Base-by-base conservation (phyloP, 2,797 vertebrate species). In the Nyctalus aviator region DNA sequence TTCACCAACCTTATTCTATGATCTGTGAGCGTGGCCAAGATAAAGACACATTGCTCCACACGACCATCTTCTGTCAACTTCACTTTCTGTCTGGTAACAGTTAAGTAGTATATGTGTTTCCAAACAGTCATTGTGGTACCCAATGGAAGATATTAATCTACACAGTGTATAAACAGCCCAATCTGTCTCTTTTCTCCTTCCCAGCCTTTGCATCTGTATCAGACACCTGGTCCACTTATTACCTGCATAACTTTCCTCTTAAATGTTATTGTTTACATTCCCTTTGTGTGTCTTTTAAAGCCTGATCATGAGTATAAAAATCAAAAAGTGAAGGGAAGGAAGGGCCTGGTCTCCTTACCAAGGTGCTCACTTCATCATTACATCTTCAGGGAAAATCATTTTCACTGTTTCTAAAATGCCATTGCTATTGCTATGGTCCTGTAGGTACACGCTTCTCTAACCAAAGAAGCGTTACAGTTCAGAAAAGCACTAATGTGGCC, bases 241-340 rank as follows among this genome's bases (percentile, higher is more conserved):
- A 20, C 8, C 20, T 53, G 18, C 27, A 35, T 0, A 2, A 46
- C 44, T 6, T 87, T 20, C 18, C 46, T 93, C 46, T 72, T 89
- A 69, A 91, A 88, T 53, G 21, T 62, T 76, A 81, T 13, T 89
- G 32, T 32, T 91, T 57, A 3, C n/a, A 53, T 88, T 88, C 44
- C 62, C 25, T 59, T 78, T 55, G 27, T 76, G 68, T 21, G 32
- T 75, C 21, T 88, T 82, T 84, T 83, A 59, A 92, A 84, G 8
- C 14, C n/a, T 48, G 32, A 66, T 91, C 46, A 50, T 71, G 57
- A 84, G 75, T 59, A 69, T 13, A 30, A 37, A 72, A 53, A 46
- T 32, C n/a, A 32, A 71, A 84, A 3, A 27, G 8, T 85, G 21
- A 66, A 90, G 48, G 7, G 14, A 50, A 85, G 18, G 79, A 46